phyloP scores from a whole-genome alignment of 2,888 invertebrate genomes.

The Tanypteryx hageni region DNA sequence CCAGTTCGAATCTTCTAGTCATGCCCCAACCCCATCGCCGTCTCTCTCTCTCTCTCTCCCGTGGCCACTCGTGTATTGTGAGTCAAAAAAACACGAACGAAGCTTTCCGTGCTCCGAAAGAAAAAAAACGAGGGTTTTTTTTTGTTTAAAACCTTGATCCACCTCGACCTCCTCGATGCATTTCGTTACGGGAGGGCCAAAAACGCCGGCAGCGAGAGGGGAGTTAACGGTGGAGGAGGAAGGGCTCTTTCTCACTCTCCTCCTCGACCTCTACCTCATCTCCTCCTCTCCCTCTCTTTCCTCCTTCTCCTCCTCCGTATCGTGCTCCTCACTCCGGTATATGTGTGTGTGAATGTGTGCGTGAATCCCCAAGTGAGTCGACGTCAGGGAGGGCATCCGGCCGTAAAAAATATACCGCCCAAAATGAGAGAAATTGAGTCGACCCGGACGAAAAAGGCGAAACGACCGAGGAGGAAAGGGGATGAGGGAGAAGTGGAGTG shows the following conservation, averaged over 20 bases:
- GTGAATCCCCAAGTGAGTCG: slow-evolving; percentile 7
- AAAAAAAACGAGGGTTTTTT: no score
- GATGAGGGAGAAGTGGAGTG: neutral
- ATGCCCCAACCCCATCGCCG: no score
- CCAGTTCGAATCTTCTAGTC: no score
- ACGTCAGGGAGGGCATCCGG: neutral
- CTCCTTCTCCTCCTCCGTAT: neutral
- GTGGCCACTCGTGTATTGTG: no score
- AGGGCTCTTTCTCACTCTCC: no score
- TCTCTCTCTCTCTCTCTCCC: no score
- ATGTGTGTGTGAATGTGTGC: neutral
- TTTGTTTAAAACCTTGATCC: neutral
- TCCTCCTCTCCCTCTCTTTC: neutral
- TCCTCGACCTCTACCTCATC: no score
- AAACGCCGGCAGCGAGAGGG: slow-evolving; percentile 5
- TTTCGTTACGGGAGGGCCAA: slow-evolving; percentile 20
- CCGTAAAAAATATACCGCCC: slow-evolving; percentile 32
- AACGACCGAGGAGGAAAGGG: neutral
- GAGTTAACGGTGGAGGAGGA: no score
- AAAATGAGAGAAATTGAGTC: slow-evolving; percentile 21
- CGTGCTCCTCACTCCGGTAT: no score
- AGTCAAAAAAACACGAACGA: no score
- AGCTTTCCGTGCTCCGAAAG: no score
- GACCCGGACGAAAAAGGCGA: neutral
- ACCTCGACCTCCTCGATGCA: neutral